Conservation (phyloP, 2,888 invertebrate species). For the Ophion slaviceki region DNA sequence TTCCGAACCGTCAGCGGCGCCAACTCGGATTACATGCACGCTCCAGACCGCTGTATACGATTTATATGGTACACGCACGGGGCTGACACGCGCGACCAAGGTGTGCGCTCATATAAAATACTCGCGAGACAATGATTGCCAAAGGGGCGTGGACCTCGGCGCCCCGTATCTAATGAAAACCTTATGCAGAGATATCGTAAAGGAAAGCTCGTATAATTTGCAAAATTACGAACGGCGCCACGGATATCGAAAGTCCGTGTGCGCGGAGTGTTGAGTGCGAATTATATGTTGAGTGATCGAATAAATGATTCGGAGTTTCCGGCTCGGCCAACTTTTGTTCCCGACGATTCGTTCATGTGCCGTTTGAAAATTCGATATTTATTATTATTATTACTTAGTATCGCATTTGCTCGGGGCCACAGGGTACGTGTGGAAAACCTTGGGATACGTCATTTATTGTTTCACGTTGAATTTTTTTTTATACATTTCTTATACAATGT, state of each 20-base stretch:
- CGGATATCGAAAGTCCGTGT: conserved; percentile 6
- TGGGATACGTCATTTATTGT: no score
- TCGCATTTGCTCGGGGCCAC: no score
- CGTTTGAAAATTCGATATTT: background rate
- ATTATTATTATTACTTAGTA: background rate
- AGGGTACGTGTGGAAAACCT: no score
- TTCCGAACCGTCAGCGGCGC: conserved; percentile 36
- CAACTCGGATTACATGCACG: conserved; percentile 40
- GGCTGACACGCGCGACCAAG: background rate
- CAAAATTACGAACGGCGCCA: conserved; percentile 21
- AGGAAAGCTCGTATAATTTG: conserved; percentile 9
- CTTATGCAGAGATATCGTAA: background rate
- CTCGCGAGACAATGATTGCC: conserved; percentile 23
- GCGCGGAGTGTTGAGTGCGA: background rate
- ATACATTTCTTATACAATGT: no score
- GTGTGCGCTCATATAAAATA: background rate
- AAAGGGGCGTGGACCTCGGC: conserved; percentile 19
- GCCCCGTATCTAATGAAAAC: conserved; percentile 12
- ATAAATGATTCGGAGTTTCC: conserved; percentile 7
- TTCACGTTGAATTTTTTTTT: no score
- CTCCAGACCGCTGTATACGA: conserved; percentile 1
- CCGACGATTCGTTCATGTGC: background rate
- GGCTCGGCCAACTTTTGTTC: background rate
- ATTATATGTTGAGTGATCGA: conserved; percentile 4
- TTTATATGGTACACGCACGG: conserved; percentile 2